A percentile compares a stretch with the other conserved stretches of the same genome.
phyloP scores from a whole-genome alignment of 2,888 invertebrate species.

The Leptinotarsa tumamoca region DNA sequence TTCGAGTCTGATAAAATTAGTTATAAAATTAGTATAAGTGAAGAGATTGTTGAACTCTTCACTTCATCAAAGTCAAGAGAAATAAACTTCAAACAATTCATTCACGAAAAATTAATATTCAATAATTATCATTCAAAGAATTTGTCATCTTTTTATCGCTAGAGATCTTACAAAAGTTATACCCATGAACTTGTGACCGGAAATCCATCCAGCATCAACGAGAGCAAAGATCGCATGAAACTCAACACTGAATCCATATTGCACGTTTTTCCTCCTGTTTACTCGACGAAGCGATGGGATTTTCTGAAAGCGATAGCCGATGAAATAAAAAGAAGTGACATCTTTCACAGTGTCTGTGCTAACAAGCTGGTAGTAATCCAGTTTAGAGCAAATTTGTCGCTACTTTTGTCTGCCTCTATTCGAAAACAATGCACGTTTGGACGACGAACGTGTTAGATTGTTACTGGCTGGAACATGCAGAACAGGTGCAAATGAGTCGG shows the following conservation, averaged over 20 bases:
- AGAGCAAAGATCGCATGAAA: neutral
- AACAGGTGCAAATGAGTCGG: constrained; percentile 30
- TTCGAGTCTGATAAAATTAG: no score
- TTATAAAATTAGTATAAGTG: no score
- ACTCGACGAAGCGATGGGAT: constrained; percentile 32
- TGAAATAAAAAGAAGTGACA: constrained; percentile 31
- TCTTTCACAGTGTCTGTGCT: constrained; percentile 32
- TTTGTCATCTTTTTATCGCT: no score
- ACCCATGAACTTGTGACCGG: neutral
- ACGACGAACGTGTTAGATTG: constrained; percentile 42
- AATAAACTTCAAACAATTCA: no score
- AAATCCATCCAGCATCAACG: neutral
- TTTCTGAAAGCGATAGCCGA: constrained; percentile 31
- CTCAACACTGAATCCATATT: neutral
- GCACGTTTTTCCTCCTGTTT: constrained; percentile 28
- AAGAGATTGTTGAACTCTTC: no score
- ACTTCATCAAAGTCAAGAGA: no score
- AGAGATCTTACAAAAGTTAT: neutral
- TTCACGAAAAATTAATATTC: no score
- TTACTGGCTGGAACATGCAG: constrained; percentile 36
- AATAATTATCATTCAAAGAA: no score
- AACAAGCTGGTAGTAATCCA: constrained; percentile 41
- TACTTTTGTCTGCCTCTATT: constrained; percentile 39
- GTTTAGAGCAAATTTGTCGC: constrained; percentile 40
- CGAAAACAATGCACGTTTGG: constrained; percentile 46